Base-by-base conservation (phyloP, 2,888 invertebrate genomes). In the Dynastes grantii region DNA sequence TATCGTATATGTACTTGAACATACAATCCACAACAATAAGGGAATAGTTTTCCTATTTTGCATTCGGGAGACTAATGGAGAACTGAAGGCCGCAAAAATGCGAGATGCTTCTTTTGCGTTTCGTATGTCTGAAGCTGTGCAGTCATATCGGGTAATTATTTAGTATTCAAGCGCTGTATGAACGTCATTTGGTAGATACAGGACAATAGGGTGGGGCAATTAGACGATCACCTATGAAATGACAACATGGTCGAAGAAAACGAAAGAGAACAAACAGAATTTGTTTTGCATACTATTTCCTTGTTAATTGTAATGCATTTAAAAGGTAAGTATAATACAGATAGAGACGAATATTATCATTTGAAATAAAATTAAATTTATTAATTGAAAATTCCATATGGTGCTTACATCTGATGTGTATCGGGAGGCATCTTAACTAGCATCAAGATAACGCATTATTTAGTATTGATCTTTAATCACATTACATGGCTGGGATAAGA, bases 101-200 rank as follows among this genome's bases (percentile, higher is more conserved):
- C 55, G 55, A 16, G 55, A 22, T n/a, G 16, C 22, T 58, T 58
- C 45, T 8, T 58, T 58, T 58, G 22, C 9, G 55, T 53, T 53
- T 16, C 16, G 53, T 53, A 53, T 53, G 16, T 53, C n/a, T 13
- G 13, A 9, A 53, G n/a, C 4, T 53, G 16, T 53, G n/a, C 55
- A 22, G n/a, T 58, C 27, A 58, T 27, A 58, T 58, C 16, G 16
- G 27, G 55, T 58, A 58, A 58, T 58, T 58, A 58, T 58, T 58
- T 58, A 27, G 27, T 22, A 16, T 58, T 58, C 55, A 58, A 58
- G 4, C 22, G 55, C 3, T 58, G 8, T 22, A 16, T 22, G 53
- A 53, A n/a, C 53, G 0, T 53, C 53, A 53, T 53, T 53, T 53
- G 53, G 1, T 53, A 53, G 53, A 53, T 53, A 53, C 16, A 16